These are phyloP conservation scores for Parnassius apollo DNA, from an alignment of 2,888 invertebrate species.

Conservation along the genomic window DNA sequence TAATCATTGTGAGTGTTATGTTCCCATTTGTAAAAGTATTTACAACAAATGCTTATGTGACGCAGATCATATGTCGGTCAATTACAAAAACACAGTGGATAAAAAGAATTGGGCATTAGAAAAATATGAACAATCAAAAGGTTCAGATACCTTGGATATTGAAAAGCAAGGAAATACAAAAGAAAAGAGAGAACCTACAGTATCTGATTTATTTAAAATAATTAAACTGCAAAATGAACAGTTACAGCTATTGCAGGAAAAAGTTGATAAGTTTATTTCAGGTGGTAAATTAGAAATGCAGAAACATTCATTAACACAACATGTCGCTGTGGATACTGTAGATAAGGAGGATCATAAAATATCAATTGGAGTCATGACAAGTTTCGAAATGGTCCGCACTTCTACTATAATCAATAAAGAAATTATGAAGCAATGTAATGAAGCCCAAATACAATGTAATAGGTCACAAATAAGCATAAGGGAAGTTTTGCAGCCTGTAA, in stretches of 20 bases:
- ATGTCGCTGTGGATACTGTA: slow-evolving; percentile 54
- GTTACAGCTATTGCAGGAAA: slow-evolving; percentile 82
- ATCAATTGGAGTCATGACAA: slow-evolving; percentile 87
- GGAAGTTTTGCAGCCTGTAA: slow-evolving; percentile 54
- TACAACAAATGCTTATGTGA: slow-evolving; percentile 33
- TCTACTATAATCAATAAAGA: slow-evolving; percentile 73
- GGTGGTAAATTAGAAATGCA: slow-evolving; percentile 41
- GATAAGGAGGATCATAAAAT: slow-evolving; percentile 76
- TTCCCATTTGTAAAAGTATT: slow-evolving; percentile 15
- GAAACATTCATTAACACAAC: slow-evolving; percentile 47
- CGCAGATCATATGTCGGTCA: slow-evolving; percentile 30
- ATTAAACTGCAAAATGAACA: slow-evolving; percentile 86
- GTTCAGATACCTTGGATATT: slow-evolving; percentile 46
- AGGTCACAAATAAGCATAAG: slow-evolving; percentile 70
- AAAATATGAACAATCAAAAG: slow-evolving; percentile 57
- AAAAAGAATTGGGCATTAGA: slow-evolving; percentile 64
- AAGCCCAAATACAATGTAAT: slow-evolving; percentile 70
- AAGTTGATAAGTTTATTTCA: slow-evolving; percentile 81
- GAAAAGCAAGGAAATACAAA: slow-evolving; percentile 54
- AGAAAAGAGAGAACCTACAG: slow-evolving; percentile 76
- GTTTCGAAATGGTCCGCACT: slow-evolving; percentile 83
- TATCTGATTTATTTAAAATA: slow-evolving; percentile 82
- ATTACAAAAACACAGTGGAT: slow-evolving; percentile 52
- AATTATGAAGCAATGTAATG: slow-evolving; percentile 51
- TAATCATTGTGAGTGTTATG: slow-evolving; percentile 29